These are phyloP conservation scores for Lamellibrachia columna DNA, from an alignment of 2,888 invertebrate genomes.

Conservation along the genomic window DNA sequence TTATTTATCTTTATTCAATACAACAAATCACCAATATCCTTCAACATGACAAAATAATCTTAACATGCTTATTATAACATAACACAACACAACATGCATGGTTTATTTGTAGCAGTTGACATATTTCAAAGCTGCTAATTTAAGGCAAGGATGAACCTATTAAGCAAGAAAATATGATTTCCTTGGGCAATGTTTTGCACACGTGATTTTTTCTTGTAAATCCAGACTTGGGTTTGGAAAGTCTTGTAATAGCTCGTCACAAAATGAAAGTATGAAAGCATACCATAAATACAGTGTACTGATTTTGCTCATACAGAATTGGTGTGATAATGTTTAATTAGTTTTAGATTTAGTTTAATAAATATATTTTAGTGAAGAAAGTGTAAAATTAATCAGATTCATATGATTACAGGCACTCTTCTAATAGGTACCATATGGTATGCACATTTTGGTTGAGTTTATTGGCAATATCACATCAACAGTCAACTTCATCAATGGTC, in stretches of 20 bases:
- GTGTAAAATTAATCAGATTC: slow-evolving; percentile 1
- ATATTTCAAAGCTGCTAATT: background rate
- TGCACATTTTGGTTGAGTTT: no score
- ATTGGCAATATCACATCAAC: background rate
- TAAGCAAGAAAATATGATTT: no score
- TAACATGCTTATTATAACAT: background rate
- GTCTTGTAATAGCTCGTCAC: background rate
- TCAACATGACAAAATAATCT: background rate
- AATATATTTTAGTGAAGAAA: background rate
- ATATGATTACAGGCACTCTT: background rate
- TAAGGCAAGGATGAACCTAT: no score
- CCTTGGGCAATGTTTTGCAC: no score
- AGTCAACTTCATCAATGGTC: background rate
- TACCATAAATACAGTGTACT: background rate
- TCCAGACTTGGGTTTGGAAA: background rate
- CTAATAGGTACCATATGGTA: background rate
- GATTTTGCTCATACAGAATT: background rate
- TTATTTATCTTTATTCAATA: background rate
- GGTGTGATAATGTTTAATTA: background rate
- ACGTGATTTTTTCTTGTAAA: no score
- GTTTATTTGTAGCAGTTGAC: no score
- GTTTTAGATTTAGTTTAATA: background rate
- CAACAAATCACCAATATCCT: background rate
- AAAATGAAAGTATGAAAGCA: background rate
- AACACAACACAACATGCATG: no score